Percentiles rank a stretch among this genome's conserved stretches.
These are phyloP conservation scores for Anguilla japonica DNA, from an alignment of 2,113 vertebrate genomes.

Conservation along the genomic window DNA sequence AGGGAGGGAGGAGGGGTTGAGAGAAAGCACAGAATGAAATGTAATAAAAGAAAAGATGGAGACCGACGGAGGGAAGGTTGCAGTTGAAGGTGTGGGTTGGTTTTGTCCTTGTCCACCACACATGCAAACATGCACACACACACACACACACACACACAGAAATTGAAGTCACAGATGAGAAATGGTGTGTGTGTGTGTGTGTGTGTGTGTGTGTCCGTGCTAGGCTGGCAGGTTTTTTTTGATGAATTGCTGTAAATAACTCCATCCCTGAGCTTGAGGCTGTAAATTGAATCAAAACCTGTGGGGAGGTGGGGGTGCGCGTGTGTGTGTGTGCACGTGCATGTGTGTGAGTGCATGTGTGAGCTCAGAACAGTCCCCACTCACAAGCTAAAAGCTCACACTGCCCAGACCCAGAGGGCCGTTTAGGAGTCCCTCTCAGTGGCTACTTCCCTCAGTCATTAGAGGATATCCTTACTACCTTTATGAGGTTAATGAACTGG, in stretches of 20 bases:
- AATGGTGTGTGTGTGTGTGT: slow-evolving; percentile 16
- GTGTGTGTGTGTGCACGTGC: not conserved
- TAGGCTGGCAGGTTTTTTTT: not conserved
- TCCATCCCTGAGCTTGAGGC: not conserved
- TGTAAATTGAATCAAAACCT: not conserved
- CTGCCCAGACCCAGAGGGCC: not conserved
- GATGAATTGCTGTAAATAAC: not conserved
- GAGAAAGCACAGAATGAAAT: not conserved
- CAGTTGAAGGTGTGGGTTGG: not conserved
- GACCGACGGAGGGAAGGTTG: not conserved
- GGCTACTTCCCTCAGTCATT: not conserved
- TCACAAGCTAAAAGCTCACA: not conserved
- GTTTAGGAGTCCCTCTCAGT: not conserved
- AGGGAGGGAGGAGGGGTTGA: not conserved
- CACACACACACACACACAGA: too few species aligned
- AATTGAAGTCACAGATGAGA: not conserved
- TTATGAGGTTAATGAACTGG: not conserved
- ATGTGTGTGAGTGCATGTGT: not conserved
- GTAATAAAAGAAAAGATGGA: not conserved
- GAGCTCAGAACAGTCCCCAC: not conserved
- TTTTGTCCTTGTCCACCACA: not conserved
- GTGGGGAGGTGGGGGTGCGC: not conserved
- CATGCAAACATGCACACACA: too few species aligned
- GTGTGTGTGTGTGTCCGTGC: slow-evolving; percentile 15
- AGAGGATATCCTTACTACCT: not conserved